Evolutionary conservation across 2,113 vertebrate genomes (phyloP), one percentile per base, ranked within the genome.

Genomic region (Elephas maximus): DNA sequence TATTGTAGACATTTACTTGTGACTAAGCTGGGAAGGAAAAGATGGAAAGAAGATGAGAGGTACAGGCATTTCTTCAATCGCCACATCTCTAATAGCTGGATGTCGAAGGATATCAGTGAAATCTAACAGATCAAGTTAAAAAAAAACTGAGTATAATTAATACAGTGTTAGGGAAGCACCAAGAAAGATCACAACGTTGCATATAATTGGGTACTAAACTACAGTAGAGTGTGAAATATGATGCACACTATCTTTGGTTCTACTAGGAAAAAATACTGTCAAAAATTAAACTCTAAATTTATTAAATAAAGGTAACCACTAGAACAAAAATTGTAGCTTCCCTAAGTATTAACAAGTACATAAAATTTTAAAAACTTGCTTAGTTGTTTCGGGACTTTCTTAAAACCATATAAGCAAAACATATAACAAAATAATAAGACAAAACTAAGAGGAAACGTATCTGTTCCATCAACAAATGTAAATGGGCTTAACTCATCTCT

Each of bases 391-490:
- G 83, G 74, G 12, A 45, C 3, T 84, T 76, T 69, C 26, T 84
- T 81, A 80, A 95, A 79, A 73, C 4, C 9, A 78, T 78, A 78
- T 48, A 86, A 90, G 92, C 37, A 4, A n/a, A 53, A 93, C 88
- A 71, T 62, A 53, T 26, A n/a, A 73, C 76, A 85, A 86, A 91
- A 41, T 7, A 67, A 18, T 28, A 71, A 78, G 23, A 57, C 3
- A 88, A 5, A 41, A 20, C 17, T 44, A 87, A 88, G 23, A 76
- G 7, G 62, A 81, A 73, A n/a, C 1, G 15, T 90, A 26, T 69
- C 30, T 11, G 6, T 21, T 84, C n/a, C 33, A 85, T 85, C 11
- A 74, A n/a, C 88, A 51, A 51, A 1, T 45, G n/a, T 65, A 85
- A 82, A 78, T 71, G 8, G 26, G 2, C 33, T 90, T 90, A 69